A percentile compares a stretch with the other conserved stretches of the same genome.
phyloP scores from a whole-genome alignment of 2,797 vertebrate species.

The Gymnocypris eckloni region DNA sequence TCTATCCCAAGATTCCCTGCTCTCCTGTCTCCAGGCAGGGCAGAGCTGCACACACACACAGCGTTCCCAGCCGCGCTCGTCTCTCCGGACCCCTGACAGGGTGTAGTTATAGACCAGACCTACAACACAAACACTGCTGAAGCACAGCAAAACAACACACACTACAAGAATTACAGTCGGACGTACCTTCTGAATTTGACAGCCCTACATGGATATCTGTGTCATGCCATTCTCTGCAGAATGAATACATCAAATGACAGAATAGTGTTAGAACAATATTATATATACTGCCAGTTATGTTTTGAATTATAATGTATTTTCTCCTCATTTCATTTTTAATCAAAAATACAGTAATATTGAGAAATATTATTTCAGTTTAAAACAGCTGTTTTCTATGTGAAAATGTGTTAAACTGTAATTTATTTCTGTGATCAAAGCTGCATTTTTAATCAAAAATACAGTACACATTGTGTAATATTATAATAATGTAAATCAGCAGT shows the following conservation, averaged over 20 bases:
- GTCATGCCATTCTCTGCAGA: slow-evolving; percentile 78
- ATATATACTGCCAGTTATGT: no score
- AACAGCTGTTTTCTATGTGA: no score
- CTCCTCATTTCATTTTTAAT: background rate
- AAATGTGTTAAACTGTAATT: background rate
- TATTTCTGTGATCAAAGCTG: background rate
- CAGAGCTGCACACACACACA: slow-evolving; percentile 78
- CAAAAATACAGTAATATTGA: background rate
- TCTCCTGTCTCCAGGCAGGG: slow-evolving; percentile 70
- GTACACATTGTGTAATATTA: no score
- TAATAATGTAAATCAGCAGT: no score
- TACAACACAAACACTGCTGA: slow-evolving; percentile 52
- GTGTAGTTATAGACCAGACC: slow-evolving; percentile 85
- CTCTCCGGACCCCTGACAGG: slow-evolving; percentile 73
- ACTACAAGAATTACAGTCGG: fast-evolving
- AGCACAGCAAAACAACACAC: background rate
- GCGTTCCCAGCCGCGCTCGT: slow-evolving; percentile 80
- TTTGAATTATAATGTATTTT: background rate
- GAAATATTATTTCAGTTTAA: background rate
- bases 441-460: no score
- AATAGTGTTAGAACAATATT: background rate
- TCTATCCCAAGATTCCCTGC: slow-evolving; percentile 79
- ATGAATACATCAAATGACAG: slow-evolving; percentile 14
- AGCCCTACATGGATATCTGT: slow-evolving; percentile 85
- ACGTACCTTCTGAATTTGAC: slow-evolving; percentile 73